Base-by-base conservation (phyloP, 1,140 invertebrate species). In the Anastrepha ludens region DNA sequence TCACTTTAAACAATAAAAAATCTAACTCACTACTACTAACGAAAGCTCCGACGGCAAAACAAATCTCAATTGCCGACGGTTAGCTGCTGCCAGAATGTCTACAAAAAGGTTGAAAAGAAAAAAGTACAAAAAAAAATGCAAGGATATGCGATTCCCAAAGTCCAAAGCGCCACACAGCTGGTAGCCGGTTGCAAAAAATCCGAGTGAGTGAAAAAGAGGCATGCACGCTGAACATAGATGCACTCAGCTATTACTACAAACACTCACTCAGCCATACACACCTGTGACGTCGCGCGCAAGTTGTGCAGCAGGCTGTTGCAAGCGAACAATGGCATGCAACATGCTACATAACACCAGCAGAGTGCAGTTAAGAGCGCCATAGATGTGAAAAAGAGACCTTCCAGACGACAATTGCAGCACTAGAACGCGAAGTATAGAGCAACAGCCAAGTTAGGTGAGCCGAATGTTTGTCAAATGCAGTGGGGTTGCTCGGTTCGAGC, bases 21-120 rank as follows among this genome's bases (percentile, higher is more conserved):
- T 8, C 11, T 29, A 29, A 29, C 11, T 55, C 6, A 55, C 6
- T 55, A 6, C 50, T 8, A 55, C 50, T 55, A 55, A 15, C 60
- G 4, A 29, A 17, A 62, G 15, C n/a, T 20, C 74, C 74, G 74
- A 81, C 74, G 74, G 74, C 47, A 81, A 81, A 20, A 55, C n/a
- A 81, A 55, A 29, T 55, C 15, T 55, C 17, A 81, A 17, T 50
- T 81, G 47, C 74, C 74, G 74, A 11, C 74, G 74, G 74, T 81
- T 55, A 47, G 60, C n/a, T 81, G 74, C 47, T 55, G 74, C 74
- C 74, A 81, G 39, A 81, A 55, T 20, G 47, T 81, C 74, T 81
- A 55, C 74, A n/a, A 81, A 50, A 81, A 50, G 13, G 74, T 41
- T 20, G 50, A n/a, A 81, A 55, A 81, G 74, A 29, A 55, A 55